Evolutionary conservation across 1,140 invertebrate species (phyloP), one percentile per base, ranked within the genome.

Genomic region (Drosophila guanche): DNA sequence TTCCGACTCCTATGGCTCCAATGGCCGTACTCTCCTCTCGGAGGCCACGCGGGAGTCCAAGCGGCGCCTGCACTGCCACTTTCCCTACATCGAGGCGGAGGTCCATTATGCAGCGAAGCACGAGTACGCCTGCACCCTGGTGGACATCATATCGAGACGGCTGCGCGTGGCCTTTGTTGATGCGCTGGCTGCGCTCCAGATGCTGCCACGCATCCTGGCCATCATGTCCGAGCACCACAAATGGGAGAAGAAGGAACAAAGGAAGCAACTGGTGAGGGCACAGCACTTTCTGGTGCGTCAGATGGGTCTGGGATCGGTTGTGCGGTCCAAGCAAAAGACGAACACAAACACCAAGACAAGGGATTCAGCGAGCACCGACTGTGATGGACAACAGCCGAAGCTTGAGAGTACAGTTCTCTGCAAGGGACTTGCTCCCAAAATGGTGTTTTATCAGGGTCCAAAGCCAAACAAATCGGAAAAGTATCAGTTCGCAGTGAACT

Each of bases 51-150:
- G 22, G 0, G n/a, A 56, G 8, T 6, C 48, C 1, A 47, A 37
- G 5, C 41, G 53, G 2, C 56, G 83, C 0, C 37, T 86, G 7
- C 78, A 83, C 22, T 70, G 69, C 0, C 46, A 61, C 5, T 88
- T 72, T 10, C 83, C 83, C 0, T 88, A 88, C 46, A 88, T 86
- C 7, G 56, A 54, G 37, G 83, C 83, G 0, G 83, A 86, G 27
- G 60, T 86, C 0, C 23, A 23, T 12, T 86, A 88, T 37, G 83
- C 57, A 8, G 62, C 60, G 16, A 55, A 53, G 5, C 58, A 55
- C 5, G 83, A 86, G 33, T 86, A 86, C n/a, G 83, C 83, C 45
- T 72, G 62, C 40, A 67, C 62, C 1, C 1, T 83, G 42, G 60
- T 76, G 2, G 83, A 86, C 47, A 50, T 86, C 12, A 68, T 86